Evolutionary conservation across 2,797 vertebrate genomes (phyloP).

Genomic region (Vespertilio murinus): DNA sequence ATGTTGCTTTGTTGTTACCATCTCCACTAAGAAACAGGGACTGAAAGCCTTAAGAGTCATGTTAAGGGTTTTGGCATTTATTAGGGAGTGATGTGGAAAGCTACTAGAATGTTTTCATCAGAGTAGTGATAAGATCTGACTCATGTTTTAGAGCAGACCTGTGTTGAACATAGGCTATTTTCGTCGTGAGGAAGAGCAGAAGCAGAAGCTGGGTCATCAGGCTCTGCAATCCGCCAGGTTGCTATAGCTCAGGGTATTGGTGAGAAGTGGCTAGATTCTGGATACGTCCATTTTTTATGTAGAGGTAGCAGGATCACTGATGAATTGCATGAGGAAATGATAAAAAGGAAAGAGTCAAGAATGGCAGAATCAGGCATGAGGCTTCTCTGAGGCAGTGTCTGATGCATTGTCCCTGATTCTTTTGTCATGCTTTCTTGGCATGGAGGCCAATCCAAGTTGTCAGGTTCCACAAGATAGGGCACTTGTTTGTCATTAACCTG

Average conservation of each 20-base stretch:
- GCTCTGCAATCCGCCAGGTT: neutral
- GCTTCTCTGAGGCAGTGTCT: neutral
- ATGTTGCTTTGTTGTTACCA: neutral
- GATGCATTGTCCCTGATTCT: neutral
- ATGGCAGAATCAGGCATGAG: neutral
- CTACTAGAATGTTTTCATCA: neutral
- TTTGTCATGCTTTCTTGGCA: neutral
- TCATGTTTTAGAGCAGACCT: neutral
- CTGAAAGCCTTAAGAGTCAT: neutral
- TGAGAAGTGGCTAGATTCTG: neutral
- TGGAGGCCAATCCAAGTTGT: neutral
- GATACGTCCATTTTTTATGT: neutral
- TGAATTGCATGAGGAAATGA: neutral
- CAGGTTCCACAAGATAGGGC: neutral
- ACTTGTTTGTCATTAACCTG: neutral
- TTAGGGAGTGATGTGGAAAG: neutral
- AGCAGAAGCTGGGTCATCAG: neutral
- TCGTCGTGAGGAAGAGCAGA: neutral
- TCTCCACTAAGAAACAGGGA: neutral
- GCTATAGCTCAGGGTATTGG: neutral
- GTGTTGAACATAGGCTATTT: neutral
- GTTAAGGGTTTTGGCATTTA: neutral
- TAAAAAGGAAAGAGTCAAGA: neutral
- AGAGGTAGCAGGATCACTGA: neutral
- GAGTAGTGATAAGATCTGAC: neutral